These are phyloP conservation scores for Epizoanthus illoricatus DNA, from an alignment of 92 coral and sea anemone species.

Conservation along the genomic window DNA sequence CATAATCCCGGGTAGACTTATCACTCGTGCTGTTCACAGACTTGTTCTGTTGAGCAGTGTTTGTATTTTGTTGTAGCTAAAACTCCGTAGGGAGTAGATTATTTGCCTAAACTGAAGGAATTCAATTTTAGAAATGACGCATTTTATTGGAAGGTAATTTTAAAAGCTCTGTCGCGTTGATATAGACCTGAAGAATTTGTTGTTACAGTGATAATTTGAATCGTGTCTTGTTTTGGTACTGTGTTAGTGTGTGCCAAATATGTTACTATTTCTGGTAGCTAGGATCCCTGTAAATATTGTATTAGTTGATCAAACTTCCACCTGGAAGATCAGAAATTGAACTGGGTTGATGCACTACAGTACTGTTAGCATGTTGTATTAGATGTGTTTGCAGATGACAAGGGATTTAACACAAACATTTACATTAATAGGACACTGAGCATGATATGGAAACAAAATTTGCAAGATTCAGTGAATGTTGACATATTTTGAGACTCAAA, in stretches of 20 bases:
- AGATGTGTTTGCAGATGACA: too few species aligned
- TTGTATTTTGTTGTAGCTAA: neutral
- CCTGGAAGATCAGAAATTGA: slow-evolving; percentile 16
- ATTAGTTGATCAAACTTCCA: slow-evolving; percentile 24
- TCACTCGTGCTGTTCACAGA: slow-evolving; percentile 5
- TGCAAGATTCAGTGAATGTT: too few species aligned
- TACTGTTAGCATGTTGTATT: neutral
- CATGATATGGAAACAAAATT: too few species aligned
- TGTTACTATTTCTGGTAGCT: neutral
- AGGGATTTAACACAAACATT: too few species aligned
- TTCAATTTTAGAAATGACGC: neutral
- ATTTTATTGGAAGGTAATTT: neutral
- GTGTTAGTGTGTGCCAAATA: neutral
- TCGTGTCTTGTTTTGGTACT: too few species aligned
- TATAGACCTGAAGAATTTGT: too few species aligned
- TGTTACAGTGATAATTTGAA: too few species aligned
- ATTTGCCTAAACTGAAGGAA: slow-evolving; percentile 2
- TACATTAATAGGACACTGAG: too few species aligned
- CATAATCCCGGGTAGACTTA: neutral
- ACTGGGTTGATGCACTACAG: neutral
- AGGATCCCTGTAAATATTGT: slow-evolving; percentile 6
- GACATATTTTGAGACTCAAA: too few species aligned
- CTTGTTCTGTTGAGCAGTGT: neutral
- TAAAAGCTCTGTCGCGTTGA: neutral
- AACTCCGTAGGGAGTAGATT: neutral